phyloP scores from a whole-genome alignment of 2,113 vertebrate species.

The Willisornis vidua region DNA sequence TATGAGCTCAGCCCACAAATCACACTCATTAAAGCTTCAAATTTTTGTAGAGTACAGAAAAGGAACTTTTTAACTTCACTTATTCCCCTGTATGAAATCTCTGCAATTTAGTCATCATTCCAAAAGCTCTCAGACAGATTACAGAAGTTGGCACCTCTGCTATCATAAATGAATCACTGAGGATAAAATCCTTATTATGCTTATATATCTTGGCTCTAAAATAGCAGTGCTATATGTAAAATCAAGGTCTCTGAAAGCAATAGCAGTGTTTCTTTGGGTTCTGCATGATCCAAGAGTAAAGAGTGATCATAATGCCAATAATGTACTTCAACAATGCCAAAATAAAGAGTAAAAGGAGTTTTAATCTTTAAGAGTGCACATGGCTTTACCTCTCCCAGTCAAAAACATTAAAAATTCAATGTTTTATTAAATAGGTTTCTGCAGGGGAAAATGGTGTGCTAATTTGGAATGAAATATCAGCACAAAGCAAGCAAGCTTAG shows the following conservation, averaged over 20 bases:
- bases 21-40: background rate
- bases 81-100: background rate
- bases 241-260: background rate
- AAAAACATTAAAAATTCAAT: slow-evolving; percentile 39
- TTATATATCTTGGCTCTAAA: slow-evolving; percentile 5
- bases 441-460: background rate
- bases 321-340: background rate
- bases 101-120: background rate
- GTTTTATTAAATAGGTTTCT: slow-evolving; percentile 44
- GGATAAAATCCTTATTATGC: slow-evolving; percentile 16
- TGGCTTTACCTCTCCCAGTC: background rate
- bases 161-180: background rate
- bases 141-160: background rate
- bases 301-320: background rate
- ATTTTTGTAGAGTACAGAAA: background rate
- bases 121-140: slow-evolving; percentile 33
- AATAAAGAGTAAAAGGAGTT: background rate
- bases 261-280: background rate
- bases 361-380: background rate
- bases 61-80: background rate
- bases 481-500: background rate
- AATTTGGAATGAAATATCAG: slow-evolving; percentile 15
- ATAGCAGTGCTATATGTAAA: background rate
- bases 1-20: slow-evolving; percentile 54
- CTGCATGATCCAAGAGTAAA: background rate